A percentile compares a stretch with the other conserved stretches of the same genome.
phyloP scores from a whole-genome alignment of 2,888 invertebrate species.

The Erannis defoliaria region DNA sequence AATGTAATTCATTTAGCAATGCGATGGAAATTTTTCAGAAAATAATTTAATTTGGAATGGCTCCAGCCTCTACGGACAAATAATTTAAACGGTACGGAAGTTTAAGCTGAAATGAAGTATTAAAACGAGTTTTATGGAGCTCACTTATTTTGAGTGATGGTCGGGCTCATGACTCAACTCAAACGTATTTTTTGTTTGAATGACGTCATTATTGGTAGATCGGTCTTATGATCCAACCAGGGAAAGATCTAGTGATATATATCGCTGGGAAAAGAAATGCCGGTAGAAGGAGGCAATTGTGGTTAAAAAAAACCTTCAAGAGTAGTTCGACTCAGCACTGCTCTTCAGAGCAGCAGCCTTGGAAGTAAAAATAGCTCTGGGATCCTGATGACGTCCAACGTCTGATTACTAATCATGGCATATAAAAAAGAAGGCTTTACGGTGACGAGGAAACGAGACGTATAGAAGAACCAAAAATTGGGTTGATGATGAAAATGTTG shows the following conservation, averaged over 20 bases:
- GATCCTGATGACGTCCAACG: too few species aligned
- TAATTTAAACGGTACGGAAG: conserved; percentile 82
- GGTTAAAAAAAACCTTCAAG: too few species aligned
- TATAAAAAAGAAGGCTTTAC: too few species aligned
- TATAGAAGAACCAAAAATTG: too few species aligned
- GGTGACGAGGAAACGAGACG: too few species aligned
- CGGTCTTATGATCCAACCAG: neutral
- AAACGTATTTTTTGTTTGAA: conserved; percentile 71
- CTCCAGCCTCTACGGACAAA: conserved; percentile 80
- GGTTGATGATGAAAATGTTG: conserved; percentile 15
- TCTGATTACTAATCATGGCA: too few species aligned
- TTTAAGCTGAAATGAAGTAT: conserved; percentile 83
- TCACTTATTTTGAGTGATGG: conserved; percentile 77
- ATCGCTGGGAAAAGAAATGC: too few species aligned
- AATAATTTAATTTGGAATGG: conserved; percentile 83
- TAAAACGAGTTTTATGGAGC: conserved; percentile 78
- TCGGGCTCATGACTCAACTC: conserved; percentile 71
- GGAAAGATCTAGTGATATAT: too few species aligned
- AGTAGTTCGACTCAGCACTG: too few species aligned
- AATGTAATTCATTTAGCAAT: conserved; percentile 71
- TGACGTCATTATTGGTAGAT: conserved; percentile 56
- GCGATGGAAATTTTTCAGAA: conserved; percentile 74
- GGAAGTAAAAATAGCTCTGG: too few species aligned
- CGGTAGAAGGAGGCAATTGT: too few species aligned
- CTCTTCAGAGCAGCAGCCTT: too few species aligned